phyloP scores from a whole-genome alignment of 2,888 invertebrate genomes.

The Hyposoter dolosus region DNA sequence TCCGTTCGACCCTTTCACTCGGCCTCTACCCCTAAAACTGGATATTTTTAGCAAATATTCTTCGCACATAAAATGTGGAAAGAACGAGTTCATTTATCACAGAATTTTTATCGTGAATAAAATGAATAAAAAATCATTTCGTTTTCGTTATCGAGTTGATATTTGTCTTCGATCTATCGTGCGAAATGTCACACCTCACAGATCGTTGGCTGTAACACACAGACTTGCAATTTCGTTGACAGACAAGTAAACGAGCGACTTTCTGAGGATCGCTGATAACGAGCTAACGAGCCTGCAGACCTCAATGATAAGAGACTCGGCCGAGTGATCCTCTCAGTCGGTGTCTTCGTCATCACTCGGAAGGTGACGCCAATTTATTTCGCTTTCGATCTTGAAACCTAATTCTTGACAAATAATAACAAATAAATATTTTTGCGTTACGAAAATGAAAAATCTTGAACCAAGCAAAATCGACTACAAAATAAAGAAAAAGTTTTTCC shows the following conservation, averaged over 20 bases:
- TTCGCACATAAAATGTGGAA: too few relatives aligned
- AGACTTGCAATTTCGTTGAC: background rate
- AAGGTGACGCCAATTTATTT: conserved; percentile 44
- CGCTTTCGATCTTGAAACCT: background rate
- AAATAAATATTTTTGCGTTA: background rate
- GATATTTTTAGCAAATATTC: too few relatives aligned
- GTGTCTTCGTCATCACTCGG: conserved; percentile 36
- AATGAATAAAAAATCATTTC: background rate
- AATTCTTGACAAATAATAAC: background rate
- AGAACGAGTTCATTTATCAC: too few relatives aligned
- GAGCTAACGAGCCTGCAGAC: conserved; percentile 69
- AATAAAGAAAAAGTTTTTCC: background rate
- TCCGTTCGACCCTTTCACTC: too few relatives aligned
- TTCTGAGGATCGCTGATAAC: conserved; percentile 76
- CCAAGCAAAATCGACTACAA: background rate
- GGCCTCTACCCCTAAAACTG: too few relatives aligned
- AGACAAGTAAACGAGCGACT: conserved; percentile 73
- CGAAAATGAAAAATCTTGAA: background rate
- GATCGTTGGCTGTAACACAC: background rate
- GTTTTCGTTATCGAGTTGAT: background rate
- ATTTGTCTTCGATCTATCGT: background rate
- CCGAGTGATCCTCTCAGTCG: conserved; percentile 66
- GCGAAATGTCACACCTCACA: background rate
- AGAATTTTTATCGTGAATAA: background rate
- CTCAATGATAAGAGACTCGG: conserved; percentile 69